These are phyloP conservation scores for Corvus moneduloides DNA, from an alignment of 2,113 vertebrate species.

Conservation along the genomic window DNA sequence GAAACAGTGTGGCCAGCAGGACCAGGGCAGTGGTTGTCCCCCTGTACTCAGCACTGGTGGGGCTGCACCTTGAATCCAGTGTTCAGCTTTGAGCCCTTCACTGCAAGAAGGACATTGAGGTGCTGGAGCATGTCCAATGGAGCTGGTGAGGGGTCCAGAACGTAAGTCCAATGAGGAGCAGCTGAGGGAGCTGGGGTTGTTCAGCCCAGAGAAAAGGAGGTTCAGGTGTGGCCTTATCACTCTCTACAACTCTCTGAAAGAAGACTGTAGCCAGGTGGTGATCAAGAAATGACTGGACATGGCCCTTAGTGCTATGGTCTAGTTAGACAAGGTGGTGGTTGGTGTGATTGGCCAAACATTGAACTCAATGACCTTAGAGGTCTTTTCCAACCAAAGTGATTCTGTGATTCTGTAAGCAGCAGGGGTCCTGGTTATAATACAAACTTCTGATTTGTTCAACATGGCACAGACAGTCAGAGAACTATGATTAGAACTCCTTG, in stretches of 20 bases:
- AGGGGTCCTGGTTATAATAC: background rate
- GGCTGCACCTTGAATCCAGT: background rate
- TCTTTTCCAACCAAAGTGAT: background rate
- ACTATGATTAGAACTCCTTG: background rate
- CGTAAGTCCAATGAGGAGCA: background rate
- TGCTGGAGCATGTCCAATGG: fast-evolving
- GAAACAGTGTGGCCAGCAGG: background rate
- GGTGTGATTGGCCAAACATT: background rate
- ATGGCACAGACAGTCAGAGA: background rate
- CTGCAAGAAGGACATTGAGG: background rate
- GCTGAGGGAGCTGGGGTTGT: background rate
- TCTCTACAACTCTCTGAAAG: background rate
- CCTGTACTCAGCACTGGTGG: background rate
- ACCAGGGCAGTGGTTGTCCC: background rate
- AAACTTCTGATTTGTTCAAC: background rate
- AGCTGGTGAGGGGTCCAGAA: background rate
- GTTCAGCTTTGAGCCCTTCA: background rate
- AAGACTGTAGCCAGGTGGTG: background rate
- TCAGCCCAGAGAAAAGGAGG: background rate
- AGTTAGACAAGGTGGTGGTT: background rate
- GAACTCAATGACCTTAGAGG: background rate
- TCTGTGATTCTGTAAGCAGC: background rate
- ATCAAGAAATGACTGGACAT: too few relatives aligned
- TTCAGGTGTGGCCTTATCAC: background rate
- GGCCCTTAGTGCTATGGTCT: background rate